These are phyloP conservation scores for Gallinago paraguaiae DNA, from an alignment of 2,113 vertebrate genomes.

Conservation along the genomic window DNA sequence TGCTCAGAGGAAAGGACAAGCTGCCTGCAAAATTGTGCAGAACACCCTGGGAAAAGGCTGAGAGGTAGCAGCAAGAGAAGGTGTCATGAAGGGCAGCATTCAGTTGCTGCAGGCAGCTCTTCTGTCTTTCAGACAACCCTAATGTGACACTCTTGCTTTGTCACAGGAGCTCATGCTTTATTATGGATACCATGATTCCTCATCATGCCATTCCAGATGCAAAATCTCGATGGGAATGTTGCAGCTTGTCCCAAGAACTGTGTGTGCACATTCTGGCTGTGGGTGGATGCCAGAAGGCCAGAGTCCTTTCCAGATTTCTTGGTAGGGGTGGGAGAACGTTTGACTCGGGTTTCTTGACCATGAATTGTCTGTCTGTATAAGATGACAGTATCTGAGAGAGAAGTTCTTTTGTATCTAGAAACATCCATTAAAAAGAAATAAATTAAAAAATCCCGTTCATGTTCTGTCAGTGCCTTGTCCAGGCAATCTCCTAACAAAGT, in stretches of 20 bases:
- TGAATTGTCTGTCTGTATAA: not conserved
- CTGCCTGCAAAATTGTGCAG: not conserved
- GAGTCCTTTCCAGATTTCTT: not conserved
- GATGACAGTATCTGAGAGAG: not conserved
- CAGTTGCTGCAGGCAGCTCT: accelerated
- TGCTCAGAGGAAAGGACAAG: not conserved
- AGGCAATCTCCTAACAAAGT: not conserved
- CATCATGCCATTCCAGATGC: not conserved
- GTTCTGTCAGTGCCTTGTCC: not conserved
- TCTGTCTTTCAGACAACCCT: not conserved
- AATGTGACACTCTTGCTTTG: not conserved
- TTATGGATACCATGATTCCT: not conserved
- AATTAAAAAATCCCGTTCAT: not conserved
- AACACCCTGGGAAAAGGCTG: not conserved
- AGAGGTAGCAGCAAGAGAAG: not conserved
- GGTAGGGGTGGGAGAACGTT: not conserved
- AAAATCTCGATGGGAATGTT: not conserved
- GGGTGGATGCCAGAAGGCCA: not conserved
- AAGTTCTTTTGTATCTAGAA: not conserved
- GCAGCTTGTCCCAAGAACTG: not conserved
- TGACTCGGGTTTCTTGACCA: not conserved
- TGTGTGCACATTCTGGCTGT: not conserved
- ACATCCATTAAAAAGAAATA: not conserved
- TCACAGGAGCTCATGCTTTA: not conserved
- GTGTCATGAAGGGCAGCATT: not conserved